These are phyloP conservation scores for Rotaria socialis DNA, from an alignment of 2,888 invertebrate genomes.

Conservation along the genomic window DNA sequence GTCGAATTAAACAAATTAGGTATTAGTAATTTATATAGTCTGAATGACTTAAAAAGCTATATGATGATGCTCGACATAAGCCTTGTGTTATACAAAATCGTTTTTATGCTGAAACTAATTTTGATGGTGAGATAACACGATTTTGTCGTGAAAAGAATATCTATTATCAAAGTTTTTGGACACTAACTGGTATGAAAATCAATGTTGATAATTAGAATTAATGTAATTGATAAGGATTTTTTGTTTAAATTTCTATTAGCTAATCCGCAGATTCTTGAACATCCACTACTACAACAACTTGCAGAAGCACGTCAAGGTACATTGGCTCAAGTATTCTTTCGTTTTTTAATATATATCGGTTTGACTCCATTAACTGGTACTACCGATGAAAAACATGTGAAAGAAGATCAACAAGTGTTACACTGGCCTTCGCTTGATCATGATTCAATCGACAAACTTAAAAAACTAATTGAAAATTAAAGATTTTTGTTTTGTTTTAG, in stretches of 20 bases:
- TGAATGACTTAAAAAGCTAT: slow-evolving; percentile 2
- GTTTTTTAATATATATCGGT: slow-evolving; percentile 37
- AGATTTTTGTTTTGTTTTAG: not conserved
- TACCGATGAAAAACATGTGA: slow-evolving; percentile 38
- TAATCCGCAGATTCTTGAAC: slow-evolving; percentile 29
- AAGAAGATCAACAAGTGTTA: slow-evolving; percentile 34
- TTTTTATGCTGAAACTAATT: slow-evolving; percentile 38
- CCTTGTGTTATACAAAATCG: slow-evolving; percentile 40
- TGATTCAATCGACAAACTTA: not conserved
- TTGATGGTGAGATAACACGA: slow-evolving; percentile 4
- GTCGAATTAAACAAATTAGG: slow-evolving; percentile 38
- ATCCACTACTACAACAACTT: slow-evolving; percentile 20
- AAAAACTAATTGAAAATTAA: not conserved
- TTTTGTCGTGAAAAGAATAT: slow-evolving; percentile 36
- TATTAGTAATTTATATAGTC: slow-evolving; percentile 37
- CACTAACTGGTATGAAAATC: not conserved
- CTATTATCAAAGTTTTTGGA: slow-evolving; percentile 39
- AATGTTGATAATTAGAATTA: not conserved
- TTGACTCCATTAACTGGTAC: slow-evolving; percentile 39
- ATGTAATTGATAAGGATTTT: not conserved
- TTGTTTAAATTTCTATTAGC: not conserved
- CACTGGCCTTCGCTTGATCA: slow-evolving; percentile 4
- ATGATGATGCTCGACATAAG: slow-evolving; percentile 37
- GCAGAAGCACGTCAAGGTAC: slow-evolving; percentile 25
- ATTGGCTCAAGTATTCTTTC: slow-evolving; percentile 33